Base-by-base conservation (phyloP, 2,888 invertebrate genomes). In the Cremastobaeus sp. region DNA sequence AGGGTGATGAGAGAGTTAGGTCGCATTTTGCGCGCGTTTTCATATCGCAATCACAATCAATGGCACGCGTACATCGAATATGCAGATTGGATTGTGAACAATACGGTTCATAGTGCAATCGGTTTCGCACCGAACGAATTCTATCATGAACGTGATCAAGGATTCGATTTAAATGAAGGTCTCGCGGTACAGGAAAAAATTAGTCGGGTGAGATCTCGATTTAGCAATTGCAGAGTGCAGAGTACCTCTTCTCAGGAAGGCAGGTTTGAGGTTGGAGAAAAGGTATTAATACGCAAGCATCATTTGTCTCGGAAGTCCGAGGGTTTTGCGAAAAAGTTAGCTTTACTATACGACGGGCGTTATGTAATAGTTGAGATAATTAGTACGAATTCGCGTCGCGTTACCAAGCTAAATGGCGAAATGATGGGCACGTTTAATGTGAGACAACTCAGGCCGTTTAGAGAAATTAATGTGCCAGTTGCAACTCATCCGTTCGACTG, bases 1-100 rank as follows among this genome's bases (percentile, higher is more conserved):
- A 12, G 54, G n/a, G 54, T 54, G 1, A 37, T 54, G 54, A 25
- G 15, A 28, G 54, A 54, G 5, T 5, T 54, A 1, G 54, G 54
- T 0, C 5, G 54, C 14, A 54, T 39, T 1, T 0, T 54, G 17
- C 8, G 54, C 4, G 3, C 11, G 8, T 54, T 39, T 6, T 6
- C 28, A 0, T 28, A 54, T n/a, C 14, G 17, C 0, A 28, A 25
- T 8, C 54, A 54, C 12, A 37, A 28, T 25, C 39, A 37, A 9
- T 54, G 54, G 54, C 17, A 54, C 15, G 14, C 4, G 1, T 25
- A 37, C 15, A 1, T 52, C 1, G 25, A 21, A 0, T 8, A 37
- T 1, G 37, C 25, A 5, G 37, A 52, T 25, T 37, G 35, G 37
- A 15, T 15, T 1, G n/a, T 50, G 1, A 50, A 50, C 20, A 1